Conservation (phyloP, 2,888 invertebrate species). For the Melolontha melolontha region DNA sequence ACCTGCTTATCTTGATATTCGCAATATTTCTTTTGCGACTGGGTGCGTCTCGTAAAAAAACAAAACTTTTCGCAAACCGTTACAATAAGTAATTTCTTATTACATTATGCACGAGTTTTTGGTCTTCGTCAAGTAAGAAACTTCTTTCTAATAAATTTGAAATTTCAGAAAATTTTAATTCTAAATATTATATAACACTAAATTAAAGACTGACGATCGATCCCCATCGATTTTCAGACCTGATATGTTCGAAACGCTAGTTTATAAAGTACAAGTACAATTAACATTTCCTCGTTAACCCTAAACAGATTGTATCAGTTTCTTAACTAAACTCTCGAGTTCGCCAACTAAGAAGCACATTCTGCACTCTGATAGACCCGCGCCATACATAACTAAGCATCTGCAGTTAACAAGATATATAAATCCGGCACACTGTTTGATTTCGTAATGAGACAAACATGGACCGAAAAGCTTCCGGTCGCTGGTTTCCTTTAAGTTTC, state of each 20-base stretch:
- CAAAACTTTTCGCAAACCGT: no score
- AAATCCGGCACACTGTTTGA: conserved; percentile 61
- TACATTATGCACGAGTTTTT: no score
- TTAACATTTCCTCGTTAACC: conserved; percentile 41
- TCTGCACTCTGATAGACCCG: conserved; percentile 41
- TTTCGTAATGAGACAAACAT: conserved; percentile 62
- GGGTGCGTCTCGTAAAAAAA: no score
- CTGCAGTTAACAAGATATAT: conserved; percentile 56
- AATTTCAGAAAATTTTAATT: no score
- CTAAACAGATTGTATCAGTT: conserved; percentile 43
- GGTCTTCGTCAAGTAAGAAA: no score
- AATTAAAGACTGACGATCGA: neutral
- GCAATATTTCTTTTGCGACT: no score
- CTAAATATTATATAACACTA: no score
- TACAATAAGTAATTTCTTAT: no score
- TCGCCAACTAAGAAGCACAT: conserved; percentile 40
- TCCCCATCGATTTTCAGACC: conserved; percentile 23
- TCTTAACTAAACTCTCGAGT: conserved; percentile 37
- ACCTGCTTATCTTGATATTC: no score
- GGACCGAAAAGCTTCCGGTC: conserved; percentile 58
- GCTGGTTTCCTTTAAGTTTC: conserved; percentile 53
- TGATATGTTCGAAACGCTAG: conserved; percentile 21
- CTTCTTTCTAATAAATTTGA: no score
- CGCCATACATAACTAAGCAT: conserved; percentile 47
- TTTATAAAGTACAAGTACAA: conserved; percentile 38